Base-by-base conservation (phyloP, 2,113 vertebrate species). In the Brachionichthys hirsutus region DNA sequence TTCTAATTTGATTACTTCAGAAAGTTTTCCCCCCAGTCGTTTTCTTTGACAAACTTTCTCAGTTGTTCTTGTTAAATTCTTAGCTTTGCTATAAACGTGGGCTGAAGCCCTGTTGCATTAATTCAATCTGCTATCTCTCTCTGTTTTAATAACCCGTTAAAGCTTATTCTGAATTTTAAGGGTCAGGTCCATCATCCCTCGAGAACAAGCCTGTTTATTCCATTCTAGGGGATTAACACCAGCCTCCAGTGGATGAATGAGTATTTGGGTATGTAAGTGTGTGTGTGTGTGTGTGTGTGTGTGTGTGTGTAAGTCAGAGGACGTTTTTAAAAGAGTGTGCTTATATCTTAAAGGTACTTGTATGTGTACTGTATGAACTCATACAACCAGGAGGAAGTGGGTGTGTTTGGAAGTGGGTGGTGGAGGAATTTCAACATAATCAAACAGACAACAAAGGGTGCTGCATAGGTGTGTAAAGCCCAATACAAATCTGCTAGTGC, bases 221-320 rank as follows among this genome's bases (percentile, higher is more conserved):
- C 80, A 70, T 85, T 85, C 80, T 51, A 24, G 43, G 78, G 83
- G 88, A 87, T 87, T 88, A 88, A 78, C 67, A 62, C 30, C 52
- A 41, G 72, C 77, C 83, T 76, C 65, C 67, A 36, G 61, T 67
- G 76, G 67, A 64, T 77, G 61, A 72, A 78, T 56, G 62, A 20
- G 35, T 60, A 22, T 66, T 71, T 80, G 67, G 70, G 44, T 49
- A 72, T 69, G 64, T 50, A 48, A 70, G 24, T 60, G 62, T 44
- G 66, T 38, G 53, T 53, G 22, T 54, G n/a, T n/a, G n/a, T n/a
- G n/a, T n/a, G n/a, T n/a, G n/a, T n/a, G n/a, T n/a, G n/a, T n/a
- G 45, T 52, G 51, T 19, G 49, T 24, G 24, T 7, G 14, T 38
- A 45, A 45, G 43, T 45, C 9, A 45, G 43, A 44, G 43, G 43